Evolutionary conservation across 2,888 invertebrate species (phyloP), one percentile per base, ranked within the genome.

Genomic region (Tenthredo mesomela): DNA sequence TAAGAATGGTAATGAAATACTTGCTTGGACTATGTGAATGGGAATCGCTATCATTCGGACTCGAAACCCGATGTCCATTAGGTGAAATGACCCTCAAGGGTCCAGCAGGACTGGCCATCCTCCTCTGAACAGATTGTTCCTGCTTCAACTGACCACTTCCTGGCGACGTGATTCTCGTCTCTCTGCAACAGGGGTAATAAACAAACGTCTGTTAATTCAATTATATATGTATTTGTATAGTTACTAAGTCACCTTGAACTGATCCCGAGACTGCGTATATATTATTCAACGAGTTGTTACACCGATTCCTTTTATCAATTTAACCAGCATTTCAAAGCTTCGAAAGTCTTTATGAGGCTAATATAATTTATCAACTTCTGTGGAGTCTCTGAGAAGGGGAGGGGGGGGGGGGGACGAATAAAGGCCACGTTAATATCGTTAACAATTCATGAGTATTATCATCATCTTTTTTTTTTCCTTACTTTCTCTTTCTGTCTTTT

Each of bases 21-120:
- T 90, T 85, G 92, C 92, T 89, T 70, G 91, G 89, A 86, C 90
- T 91, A 75, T 90, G 90, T 77, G 88, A 83, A 82, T 90, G 90
- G 84, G 90, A 88, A 71, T 92, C 92, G 87, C 90, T 91, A 85
- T 92, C 91, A 80, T 91, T 91, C 7, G 92, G 92, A 82, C 92
- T 92, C 84, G 92, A 92, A 58, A 92, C 89, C 43, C 92, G 89
- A 86, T 91, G 91, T 85, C 91, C 92, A 86, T 89, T 89, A 80
- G 91, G 89, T 40, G 91, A 89, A 47, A 91, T 88, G 47, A 91
- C 89, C 85, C 91, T 90, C 85, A 90, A 87, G 78, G 90, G 88
- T 86, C 89, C 90, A 58, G 89, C 88, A 0, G 91, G 91, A 85
- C 90, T 91, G 37, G 82, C 15, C 86, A 90, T 88, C 86, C 91